Conservation (phyloP, 2,797 vertebrate genomes). For the Eleutherodactylus coqui region DNA sequence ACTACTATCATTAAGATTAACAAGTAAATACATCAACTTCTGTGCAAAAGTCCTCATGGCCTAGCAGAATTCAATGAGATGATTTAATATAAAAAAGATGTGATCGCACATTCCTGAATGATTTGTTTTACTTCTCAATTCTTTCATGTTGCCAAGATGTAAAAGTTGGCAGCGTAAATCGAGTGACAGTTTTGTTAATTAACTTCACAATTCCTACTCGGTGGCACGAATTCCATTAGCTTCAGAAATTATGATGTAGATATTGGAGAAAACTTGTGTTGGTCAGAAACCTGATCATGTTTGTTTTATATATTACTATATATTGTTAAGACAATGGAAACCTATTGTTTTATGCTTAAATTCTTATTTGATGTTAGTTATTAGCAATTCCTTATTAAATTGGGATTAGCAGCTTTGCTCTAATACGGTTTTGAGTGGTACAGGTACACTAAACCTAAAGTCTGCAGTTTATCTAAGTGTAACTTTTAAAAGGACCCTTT, state of each 20-base stretch:
- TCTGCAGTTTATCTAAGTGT: too few relatives aligned
- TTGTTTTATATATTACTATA: background rate
- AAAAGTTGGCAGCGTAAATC: constrained; percentile 32
- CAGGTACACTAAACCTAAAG: too few relatives aligned
- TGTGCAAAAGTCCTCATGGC: constrained; percentile 11
- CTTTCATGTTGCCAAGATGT: constrained; percentile 51
- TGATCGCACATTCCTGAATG: constrained; percentile 31
- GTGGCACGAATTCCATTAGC: constrained; percentile 27
- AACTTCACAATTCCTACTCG: constrained; percentile 44
- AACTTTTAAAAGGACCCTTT: too few relatives aligned
- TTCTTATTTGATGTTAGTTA: too few relatives aligned
- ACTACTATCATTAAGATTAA: background rate
- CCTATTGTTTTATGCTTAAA: background rate
- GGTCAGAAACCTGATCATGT: background rate
- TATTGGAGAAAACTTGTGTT: background rate
- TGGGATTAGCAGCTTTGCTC: too few relatives aligned
- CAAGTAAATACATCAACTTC: background rate
- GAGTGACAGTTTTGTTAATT: constrained; percentile 61
- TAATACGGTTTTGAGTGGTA: too few relatives aligned
- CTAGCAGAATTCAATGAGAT: constrained; percentile 25
- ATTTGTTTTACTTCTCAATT: constrained; percentile 30
- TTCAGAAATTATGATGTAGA: constrained; percentile 42
- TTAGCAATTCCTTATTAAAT: too few relatives aligned
- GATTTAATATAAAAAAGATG: constrained; percentile 29
- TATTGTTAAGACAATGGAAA: background rate